These are phyloP conservation scores for Deilephila elpenor DNA, from an alignment of 2,888 invertebrate species.

Conservation along the genomic window DNA sequence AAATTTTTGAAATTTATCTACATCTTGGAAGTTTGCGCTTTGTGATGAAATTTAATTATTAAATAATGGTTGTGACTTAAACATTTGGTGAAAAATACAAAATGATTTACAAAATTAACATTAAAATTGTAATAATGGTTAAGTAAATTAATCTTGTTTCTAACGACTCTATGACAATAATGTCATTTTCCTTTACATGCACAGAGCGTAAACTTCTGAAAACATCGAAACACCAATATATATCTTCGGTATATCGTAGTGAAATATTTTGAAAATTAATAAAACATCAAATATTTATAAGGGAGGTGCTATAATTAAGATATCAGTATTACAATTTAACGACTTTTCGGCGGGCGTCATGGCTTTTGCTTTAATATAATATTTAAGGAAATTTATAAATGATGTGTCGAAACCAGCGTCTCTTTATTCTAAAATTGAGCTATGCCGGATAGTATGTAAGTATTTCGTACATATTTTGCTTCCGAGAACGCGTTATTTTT, in stretches of 20 bases:
- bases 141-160: not conserved
- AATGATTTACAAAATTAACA: conserved; percentile 16
- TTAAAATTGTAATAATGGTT: not conserved
- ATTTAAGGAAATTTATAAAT: conserved; percentile 49
- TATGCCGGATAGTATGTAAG: conserved; percentile 74
- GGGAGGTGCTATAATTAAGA: conserved; percentile 46
- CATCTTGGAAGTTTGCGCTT: conserved; percentile 16
- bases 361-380: conserved; percentile 62
- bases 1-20: conserved; percentile 5
- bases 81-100: conserved; percentile 12
- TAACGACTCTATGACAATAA: conserved; percentile 6
- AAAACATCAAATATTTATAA: conserved; percentile 25
- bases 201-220: conserved; percentile 20
- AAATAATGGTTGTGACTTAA: conserved; percentile 24
- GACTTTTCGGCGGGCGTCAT: conserved; percentile 54
- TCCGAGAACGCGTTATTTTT: conserved; percentile 54
- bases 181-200: not conserved
- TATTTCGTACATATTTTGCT: conserved; percentile 58
- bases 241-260: conserved; percentile 4
- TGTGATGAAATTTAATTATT: conserved; percentile 2
- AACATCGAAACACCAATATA: conserved; percentile 16
- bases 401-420: conserved; percentile 62
- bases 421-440: conserved; percentile 74
- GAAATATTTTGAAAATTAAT: not conserved
- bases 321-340: conserved; percentile 52